A percentile compares a stretch with the other conserved stretches of the same genome.
These are phyloP conservation scores for Coturnix japonica DNA, from an alignment of 2,113 vertebrate species.

Conservation along the genomic window DNA sequence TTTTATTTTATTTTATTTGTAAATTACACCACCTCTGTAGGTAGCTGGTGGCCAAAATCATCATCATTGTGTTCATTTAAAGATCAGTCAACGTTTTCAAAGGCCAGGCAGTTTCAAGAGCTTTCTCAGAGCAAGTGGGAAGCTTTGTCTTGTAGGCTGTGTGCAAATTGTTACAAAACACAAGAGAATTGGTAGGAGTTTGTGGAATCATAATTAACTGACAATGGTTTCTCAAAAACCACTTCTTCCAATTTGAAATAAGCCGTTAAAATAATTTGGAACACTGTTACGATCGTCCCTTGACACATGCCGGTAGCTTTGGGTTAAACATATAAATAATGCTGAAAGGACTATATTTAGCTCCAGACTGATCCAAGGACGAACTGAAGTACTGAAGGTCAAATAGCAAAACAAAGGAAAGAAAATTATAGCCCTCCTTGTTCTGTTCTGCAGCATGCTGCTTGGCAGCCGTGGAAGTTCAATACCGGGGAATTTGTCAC, in stretches of 20 bases:
- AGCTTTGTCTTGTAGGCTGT: slow-evolving; percentile 40
- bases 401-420: slow-evolving; percentile 65
- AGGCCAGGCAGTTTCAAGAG: slow-evolving; percentile 43
- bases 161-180: slow-evolving; percentile 60
- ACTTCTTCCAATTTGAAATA: slow-evolving; percentile 57
- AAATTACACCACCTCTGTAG: slow-evolving; percentile 45
- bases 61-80: slow-evolving; percentile 51
- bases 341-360: slow-evolving; percentile 58
- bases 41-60: slow-evolving; percentile 45
- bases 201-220: slow-evolving; percentile 59
- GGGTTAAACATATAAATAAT: slow-evolving; percentile 71
- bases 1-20: background rate
- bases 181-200: slow-evolving; percentile 45
- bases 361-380: slow-evolving; percentile 60
- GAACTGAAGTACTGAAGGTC: slow-evolving; percentile 69
- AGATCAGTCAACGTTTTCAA: slow-evolving; percentile 45
- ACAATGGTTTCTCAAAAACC: slow-evolving; percentile 48
- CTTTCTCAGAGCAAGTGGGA: slow-evolving; percentile 43
- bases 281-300: slow-evolving; percentile 42
- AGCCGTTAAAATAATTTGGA: slow-evolving; percentile 63
- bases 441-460: slow-evolving; percentile 53
- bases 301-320: slow-evolving; percentile 30
- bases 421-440: slow-evolving; percentile 70
- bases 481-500: slow-evolving; percentile 58
- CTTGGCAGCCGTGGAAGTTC: slow-evolving; percentile 65